phyloP scores from a whole-genome alignment of 1,140 invertebrate genomes.

The Drosophila simulans region DNA sequence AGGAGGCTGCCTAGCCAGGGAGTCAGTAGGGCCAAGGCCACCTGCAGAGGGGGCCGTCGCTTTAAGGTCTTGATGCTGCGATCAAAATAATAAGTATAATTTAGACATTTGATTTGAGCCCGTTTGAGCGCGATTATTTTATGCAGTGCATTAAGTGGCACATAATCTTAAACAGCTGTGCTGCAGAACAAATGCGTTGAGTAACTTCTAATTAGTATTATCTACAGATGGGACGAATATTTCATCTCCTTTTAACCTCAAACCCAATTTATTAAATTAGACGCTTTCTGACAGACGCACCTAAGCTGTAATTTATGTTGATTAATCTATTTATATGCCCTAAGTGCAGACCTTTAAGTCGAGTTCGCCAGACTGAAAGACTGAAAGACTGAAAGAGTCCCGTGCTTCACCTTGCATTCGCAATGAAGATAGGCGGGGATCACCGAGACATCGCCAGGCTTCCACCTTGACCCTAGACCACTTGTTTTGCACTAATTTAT shows the following conservation, averaged over 20 bases:
- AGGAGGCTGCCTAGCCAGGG: no score
- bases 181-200: no score
- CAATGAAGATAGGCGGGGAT: neutral
- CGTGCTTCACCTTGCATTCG: neutral
- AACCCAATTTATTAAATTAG: slow-evolving; percentile 8
- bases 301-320: slow-evolving; percentile 11
- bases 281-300: neutral
- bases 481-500: slow-evolving; percentile 41
- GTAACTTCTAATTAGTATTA: neutral
- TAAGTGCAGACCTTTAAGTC: slow-evolving; percentile 4
- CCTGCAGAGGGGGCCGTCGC: neutral
- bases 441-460: neutral
- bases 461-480: slow-evolving; percentile 9
- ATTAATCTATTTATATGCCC: slow-evolving; percentile 23
- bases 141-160: neutral
- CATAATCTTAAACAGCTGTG: neutral
- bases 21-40: slow-evolving; percentile 49
- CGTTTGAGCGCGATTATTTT: no score
- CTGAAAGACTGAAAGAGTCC: slow-evolving; percentile 5
- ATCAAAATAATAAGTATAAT: neutral
- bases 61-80: neutral
- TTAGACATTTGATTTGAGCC: neutral
- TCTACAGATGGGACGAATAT: neutral
- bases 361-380: slow-evolving; percentile 13
- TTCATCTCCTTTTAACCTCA: neutral